Evolutionary conservation across 2,113 vertebrate species (phyloP).

Genomic region (Pandion haliaetus): DNA sequence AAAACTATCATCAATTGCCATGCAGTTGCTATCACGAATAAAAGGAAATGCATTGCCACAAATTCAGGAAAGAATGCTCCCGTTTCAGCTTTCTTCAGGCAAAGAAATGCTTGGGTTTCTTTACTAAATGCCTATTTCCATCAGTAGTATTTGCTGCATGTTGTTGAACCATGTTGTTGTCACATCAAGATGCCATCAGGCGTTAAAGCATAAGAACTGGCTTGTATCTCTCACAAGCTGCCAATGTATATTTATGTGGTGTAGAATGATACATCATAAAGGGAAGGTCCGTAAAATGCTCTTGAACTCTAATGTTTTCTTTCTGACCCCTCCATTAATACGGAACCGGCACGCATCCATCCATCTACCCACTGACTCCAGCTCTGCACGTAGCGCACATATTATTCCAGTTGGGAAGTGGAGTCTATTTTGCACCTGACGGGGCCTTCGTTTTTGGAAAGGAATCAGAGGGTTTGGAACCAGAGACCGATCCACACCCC

Average conservation of each 20-base stretch:
- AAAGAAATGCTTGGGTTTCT: background rate
- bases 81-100: background rate
- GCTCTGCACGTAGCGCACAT: background rate
- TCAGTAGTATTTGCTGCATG: background rate
- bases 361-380: background rate
- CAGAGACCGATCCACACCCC: background rate
- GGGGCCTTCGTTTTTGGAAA: background rate
- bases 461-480: slow-evolving; percentile 32
- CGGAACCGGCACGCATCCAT: background rate
- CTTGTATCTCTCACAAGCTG: background rate
- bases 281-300: background rate
- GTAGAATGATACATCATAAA: background rate
- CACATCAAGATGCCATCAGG: background rate
- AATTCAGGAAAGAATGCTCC: background rate
- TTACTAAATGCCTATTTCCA: background rate
- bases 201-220: background rate
- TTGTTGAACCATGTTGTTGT: background rate
- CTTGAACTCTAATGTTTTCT: background rate
- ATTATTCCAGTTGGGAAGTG: background rate
- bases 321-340: background rate
- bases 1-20: background rate
- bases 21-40: background rate
- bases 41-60: background rate
- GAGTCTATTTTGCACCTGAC: slow-evolving; percentile 11
- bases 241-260: background rate